A percentile compares a stretch with the other conserved stretches of the same genome.
These are phyloP conservation scores for Hipparchia sbordonii DNA, from an alignment of 2,888 invertebrate genomes.

Conservation along the genomic window DNA sequence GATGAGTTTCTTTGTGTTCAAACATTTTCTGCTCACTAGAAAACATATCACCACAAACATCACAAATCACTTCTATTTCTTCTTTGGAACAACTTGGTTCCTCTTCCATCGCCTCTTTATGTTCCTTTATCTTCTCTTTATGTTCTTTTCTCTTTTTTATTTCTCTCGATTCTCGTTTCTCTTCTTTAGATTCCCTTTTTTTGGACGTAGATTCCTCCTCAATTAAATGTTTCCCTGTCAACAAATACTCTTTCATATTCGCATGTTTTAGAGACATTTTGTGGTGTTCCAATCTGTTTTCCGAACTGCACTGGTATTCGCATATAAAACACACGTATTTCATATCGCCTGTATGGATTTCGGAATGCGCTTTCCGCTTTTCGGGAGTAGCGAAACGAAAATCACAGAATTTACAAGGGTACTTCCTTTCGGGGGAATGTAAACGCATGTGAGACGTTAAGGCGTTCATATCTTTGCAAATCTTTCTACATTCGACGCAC, in stretches of 20 bases:
- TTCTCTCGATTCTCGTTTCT: slow-evolving; percentile 44
- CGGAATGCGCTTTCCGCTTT: slow-evolving; percentile 67
- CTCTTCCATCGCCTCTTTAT: slow-evolving; percentile 38
- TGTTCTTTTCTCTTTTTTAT: slow-evolving; percentile 48
- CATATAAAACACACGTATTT: slow-evolving; percentile 78
- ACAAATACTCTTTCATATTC: slow-evolving; percentile 68
- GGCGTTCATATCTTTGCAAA: slow-evolving; percentile 69
- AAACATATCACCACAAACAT: slow-evolving; percentile 74
- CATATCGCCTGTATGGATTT: slow-evolving; percentile 75
- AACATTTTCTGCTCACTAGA: slow-evolving; percentile 62
- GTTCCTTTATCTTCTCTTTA: slow-evolving; percentile 8
- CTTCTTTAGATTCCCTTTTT: slow-evolving; percentile 32
- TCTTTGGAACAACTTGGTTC: slow-evolving; percentile 37
- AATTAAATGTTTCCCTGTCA: slow-evolving; percentile 61
- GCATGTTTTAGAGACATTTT: slow-evolving; percentile 69
- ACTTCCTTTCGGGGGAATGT: slow-evolving; percentile 70
- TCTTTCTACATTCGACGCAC: slow-evolving; percentile 74
- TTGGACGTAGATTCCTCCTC: slow-evolving; percentile 56
- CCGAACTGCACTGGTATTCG: slow-evolving; percentile 74
- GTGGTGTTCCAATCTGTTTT: slow-evolving; percentile 68
- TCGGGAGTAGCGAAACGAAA: slow-evolving; percentile 73
- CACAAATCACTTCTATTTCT: slow-evolving; percentile 57
- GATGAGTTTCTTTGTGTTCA: slow-evolving; percentile 74
- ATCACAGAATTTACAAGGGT: slow-evolving; percentile 75
- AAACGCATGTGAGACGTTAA: slow-evolving; percentile 71